Base-by-base conservation (phyloP, 1,140 invertebrate genomes). In the Telenomus remus region DNA sequence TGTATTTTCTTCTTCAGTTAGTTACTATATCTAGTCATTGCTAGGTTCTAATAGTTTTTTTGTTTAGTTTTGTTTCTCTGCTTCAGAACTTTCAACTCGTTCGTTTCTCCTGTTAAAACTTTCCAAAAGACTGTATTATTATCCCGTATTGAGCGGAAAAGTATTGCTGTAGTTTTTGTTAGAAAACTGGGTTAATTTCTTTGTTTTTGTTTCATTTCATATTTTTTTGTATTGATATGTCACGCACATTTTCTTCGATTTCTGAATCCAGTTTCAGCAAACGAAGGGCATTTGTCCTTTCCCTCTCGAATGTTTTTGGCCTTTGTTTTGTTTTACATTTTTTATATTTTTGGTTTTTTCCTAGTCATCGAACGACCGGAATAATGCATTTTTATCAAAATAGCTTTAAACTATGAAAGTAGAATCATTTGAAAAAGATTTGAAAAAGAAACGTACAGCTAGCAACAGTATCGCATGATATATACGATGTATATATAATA, bases 121-220 rank as follows among this genome's bases (percentile, higher is more conserved):
- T 75, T 78, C 69, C 71, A 74, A 76, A 81, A 78, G 64, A 79
- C 55, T 76, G 61, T 77, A 70, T 79, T 80, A 84, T 85, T 82
- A 85, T 82, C 80, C n/a, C 80, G 80, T 81, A 83, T 85, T 86
- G 81, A 85, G 82, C 85, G 82, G 80, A 84, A 82, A 78, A 72
- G 80, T 84, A 86, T 85, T 85, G 83, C 82, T 85, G 80, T 78
- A 79, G 79, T 85, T 81, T 74, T 79, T 76, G 63, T 84, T 78
- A 76, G 82, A 84, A 79, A 80, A 82, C 82, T 56, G 55, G 79
- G 57, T 27, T n/a, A 27, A 27, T 27, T 27, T 27, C 6, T 27
- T 27, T 27, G 19, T 27, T 27, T 27, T 27, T 27, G 19, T 27
- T 27, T 27, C 19, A 27, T 27, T 27, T 27, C 19, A 27, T 27